Conservation (phyloP, 2,113 vertebrate genomes). For the Carollia perspicillata region DNA sequence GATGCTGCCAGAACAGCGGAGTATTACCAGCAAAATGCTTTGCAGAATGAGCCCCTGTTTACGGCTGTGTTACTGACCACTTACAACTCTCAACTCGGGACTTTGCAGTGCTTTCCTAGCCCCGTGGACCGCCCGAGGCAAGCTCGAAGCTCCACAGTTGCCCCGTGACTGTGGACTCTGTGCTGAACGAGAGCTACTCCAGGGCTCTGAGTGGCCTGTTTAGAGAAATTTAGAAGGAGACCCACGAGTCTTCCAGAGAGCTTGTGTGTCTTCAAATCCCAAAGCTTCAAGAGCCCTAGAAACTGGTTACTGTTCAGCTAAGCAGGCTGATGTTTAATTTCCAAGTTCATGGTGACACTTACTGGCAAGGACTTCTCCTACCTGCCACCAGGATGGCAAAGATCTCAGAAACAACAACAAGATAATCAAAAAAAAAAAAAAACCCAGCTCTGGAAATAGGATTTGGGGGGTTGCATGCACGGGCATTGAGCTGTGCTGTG, state of each 20-base stretch:
- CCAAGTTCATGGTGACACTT: not conserved
- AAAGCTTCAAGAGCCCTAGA: not conserved
- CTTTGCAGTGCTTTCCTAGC: too few relatives aligned
- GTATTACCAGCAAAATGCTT: too few relatives aligned
- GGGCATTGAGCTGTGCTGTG: rapidly evolving
- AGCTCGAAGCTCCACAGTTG: not conserved
- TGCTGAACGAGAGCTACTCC: rapidly evolving
- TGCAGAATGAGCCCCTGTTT: too few relatives aligned
- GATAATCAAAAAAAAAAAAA: too few relatives aligned
- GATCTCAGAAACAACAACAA: too few relatives aligned
- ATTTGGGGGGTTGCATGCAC: rapidly evolving
- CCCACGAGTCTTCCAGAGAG: not conserved
- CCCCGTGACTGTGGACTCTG: not conserved
- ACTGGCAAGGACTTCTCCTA: too few relatives aligned
- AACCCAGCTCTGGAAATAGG: not conserved
- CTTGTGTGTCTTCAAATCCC: not conserved
- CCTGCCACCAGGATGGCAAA: rapidly evolving
- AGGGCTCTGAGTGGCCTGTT: not conserved
- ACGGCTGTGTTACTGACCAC: too few relatives aligned
- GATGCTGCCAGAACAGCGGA: too few relatives aligned
- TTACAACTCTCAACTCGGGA: too few relatives aligned
- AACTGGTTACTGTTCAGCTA: not conserved
- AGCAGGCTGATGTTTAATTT: not conserved
- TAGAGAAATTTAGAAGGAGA: not conserved
- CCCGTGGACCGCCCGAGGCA: not conserved